A percentile compares a stretch with the other conserved stretches of the same genome.
Conservation (phyloP, 2,888 invertebrate genomes). For the Leucophenga maculata region DNA sequence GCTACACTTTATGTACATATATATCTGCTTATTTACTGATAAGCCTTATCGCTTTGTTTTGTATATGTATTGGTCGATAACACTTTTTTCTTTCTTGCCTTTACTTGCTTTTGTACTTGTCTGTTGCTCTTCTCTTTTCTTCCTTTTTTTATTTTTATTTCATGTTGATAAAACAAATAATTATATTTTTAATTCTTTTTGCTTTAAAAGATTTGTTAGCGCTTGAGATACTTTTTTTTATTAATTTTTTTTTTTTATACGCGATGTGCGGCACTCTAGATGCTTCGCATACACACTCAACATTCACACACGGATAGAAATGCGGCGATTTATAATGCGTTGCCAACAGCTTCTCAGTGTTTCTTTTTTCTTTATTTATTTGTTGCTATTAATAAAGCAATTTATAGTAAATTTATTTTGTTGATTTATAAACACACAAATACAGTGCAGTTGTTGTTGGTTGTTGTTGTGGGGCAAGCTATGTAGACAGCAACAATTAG, state of each 20-base stretch:
- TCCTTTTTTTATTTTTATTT: conserved; percentile 32
- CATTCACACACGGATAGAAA: background rate
- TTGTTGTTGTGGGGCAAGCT: background rate
- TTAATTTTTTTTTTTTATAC: background rate
- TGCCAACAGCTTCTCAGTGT: background rate
- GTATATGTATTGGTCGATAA: conserved; percentile 11
- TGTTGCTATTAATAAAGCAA: conserved; percentile 26
- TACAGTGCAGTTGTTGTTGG: background rate
- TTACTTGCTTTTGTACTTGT: conserved; percentile 3
- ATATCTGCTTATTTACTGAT: conserved; percentile 5
- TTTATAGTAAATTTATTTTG: conserved; percentile 19
- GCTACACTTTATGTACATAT: background rate
- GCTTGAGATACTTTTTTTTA: background rate
- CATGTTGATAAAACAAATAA: conserved; percentile 38
- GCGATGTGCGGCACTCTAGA: conserved; percentile 2
- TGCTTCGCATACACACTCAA: conserved; percentile 12
- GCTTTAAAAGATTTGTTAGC: background rate
- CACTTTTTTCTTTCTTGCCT: background rate
- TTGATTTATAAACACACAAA: background rate
- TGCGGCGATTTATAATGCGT: background rate
- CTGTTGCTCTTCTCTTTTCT: conserved; percentile 24
- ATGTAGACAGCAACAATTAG: conserved; percentile 17
- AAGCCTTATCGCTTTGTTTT: background rate
- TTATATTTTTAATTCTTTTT: conserved; percentile 5
- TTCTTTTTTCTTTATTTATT: background rate